These are phyloP conservation scores for Echinarachnius parma DNA, from an alignment of 53 echinoderm and acorn worm genomes.

Conservation along the genomic window DNA sequence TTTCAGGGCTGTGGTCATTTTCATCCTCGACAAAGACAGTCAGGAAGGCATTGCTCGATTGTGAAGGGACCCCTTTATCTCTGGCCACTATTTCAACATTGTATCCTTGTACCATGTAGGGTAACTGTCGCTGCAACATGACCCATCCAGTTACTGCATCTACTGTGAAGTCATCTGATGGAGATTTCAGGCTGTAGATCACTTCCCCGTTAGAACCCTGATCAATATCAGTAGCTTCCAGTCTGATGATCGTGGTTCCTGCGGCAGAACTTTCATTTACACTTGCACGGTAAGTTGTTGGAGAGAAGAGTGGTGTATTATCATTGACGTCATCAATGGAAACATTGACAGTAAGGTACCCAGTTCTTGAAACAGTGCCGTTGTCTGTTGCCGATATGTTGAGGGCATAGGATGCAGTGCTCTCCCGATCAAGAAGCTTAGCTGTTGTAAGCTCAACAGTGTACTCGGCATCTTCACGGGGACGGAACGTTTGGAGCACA, in stretches of 20 bases:
- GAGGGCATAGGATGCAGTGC: conserved; percentile 67
- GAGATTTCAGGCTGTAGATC: conserved; percentile 56
- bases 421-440: conserved; percentile 66
- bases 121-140: conserved; percentile 48
- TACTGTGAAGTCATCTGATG: conserved; percentile 60
- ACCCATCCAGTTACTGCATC: conserved; percentile 70
- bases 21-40: conserved; percentile 67
- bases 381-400: conserved; percentile 72
- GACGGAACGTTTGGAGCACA: conserved; percentile 47
- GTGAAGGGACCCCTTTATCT: conserved; percentile 62
- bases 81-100: conserved; percentile 68
- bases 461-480: conserved; percentile 51
- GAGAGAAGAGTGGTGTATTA: conserved; percentile 75
- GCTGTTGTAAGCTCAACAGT: conserved; percentile 51
- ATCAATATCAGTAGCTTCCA: conserved; percentile 77
- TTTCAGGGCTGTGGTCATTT: conserved; percentile 83
- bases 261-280: conserved; percentile 72
- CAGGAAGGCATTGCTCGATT: conserved; percentile 66
- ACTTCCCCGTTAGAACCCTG: conserved; percentile 71
- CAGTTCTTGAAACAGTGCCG: conserved; percentile 59
- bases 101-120: conserved; percentile 44
- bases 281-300: conserved; percentile 56
- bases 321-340: conserved; percentile 76
- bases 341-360: conserved; percentile 63
- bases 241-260: conserved; percentile 62